Percentiles rank a stretch among this genome's conserved stretches.
Evolutionary conservation across 2,797 vertebrate species (phyloP).

Genomic region (Scyliorhinus canicula): DNA sequence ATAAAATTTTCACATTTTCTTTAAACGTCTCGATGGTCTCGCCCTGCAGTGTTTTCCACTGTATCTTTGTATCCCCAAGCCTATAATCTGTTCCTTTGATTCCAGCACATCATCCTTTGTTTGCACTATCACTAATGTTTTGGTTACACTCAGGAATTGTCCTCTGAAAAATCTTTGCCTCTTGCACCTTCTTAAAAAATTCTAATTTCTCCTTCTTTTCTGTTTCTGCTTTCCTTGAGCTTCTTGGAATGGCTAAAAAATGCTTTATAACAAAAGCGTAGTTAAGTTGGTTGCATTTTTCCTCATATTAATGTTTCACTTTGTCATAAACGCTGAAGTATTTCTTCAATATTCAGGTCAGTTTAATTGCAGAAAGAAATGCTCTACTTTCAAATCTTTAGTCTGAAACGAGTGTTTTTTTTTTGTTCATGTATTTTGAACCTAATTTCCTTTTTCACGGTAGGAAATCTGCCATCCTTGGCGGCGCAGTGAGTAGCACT

Average conservation of each 20-base stretch:
- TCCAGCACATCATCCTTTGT: neutral
- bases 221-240: neutral
- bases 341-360: neutral
- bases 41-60: neutral
- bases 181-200: neutral
- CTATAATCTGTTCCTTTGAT: neutral
- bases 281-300: neutral
- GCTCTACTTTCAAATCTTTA: neutral
- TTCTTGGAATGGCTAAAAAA: neutral
- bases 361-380: neutral
- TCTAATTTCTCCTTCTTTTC: neutral
- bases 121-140: neutral
- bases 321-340: neutral
- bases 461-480: too few species aligned
- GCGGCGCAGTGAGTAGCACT: too few species aligned
- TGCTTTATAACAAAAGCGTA: neutral
- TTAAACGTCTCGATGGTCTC: neutral
- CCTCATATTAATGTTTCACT: neutral
- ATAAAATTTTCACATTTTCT: neutral
- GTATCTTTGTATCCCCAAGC: neutral
- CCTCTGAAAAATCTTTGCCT: neutral
- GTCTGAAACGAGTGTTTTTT: neutral
- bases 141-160: neutral
- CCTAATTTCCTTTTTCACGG: neutral
- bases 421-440: neutral